Conservation (phyloP, 2,797 vertebrate genomes). For the Zalophus californianus region DNA sequence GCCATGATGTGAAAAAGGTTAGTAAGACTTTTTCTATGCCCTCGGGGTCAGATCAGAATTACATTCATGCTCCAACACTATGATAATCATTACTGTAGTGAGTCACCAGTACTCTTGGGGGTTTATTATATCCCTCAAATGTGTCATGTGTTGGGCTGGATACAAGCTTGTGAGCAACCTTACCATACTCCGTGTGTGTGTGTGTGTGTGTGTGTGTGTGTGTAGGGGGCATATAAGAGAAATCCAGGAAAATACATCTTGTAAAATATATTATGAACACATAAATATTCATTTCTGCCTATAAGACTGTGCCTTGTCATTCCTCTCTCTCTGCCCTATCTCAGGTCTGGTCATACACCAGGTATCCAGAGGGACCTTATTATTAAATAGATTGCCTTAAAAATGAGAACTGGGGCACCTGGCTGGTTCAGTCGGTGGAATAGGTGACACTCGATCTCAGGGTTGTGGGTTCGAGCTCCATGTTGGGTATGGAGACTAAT, state of each 20-base stretch:
- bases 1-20: background rate
- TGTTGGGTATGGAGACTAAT: background rate
- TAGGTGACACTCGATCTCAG: background rate
- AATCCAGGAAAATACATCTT: conserved; percentile 14
- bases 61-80: background rate
- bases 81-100: background rate
- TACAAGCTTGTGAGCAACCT: conserved; percentile 18
- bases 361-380: background rate
- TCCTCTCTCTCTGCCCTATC: background rate
- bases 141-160: background rate
- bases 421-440: background rate
- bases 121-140: background rate
- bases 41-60: background rate
- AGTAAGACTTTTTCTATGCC: background rate
- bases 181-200: background rate
- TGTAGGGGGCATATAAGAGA: background rate
- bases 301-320: background rate
- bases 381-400: background rate
- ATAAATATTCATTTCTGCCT: background rate
- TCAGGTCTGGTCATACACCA: background rate
- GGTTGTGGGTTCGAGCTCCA: background rate
- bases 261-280: conserved; percentile 21
- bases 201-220: background rate
- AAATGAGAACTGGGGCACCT: background rate
- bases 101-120: background rate